Evolutionary conservation across 2,888 invertebrate genomes (phyloP), one percentile per base, ranked within the genome.

Genomic region (Acronicta aceris): DNA sequence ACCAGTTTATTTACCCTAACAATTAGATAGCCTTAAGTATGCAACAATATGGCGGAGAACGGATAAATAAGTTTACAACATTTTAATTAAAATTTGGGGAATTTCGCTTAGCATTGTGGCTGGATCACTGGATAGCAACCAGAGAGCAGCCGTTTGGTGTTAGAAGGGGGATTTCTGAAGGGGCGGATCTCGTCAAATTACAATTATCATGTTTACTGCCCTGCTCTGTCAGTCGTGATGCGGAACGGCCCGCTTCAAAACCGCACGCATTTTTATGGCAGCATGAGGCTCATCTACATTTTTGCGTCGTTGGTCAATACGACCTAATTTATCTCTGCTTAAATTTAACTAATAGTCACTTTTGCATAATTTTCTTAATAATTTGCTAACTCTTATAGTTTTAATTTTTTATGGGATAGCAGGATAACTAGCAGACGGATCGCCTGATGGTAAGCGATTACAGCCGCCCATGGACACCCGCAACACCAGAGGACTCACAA

Each of bases 51-150:
- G 73, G 77, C 76, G 30, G 79, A 79, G 78, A 74, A 69, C 76
- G 72, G 72, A 76, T 79, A 83, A 81, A 84, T 76, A 83, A 85
- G 80, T 85, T 86, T 81, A 81, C 78, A 87, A 86, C 84, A 81
- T 85, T 89, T 89, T 89, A 90, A 91, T 91, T 91, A 91, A 89
- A 89, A 90, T 89, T 89, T 81, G 76, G 84, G 81, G 82, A 78
- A 85, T 86, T 85, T 84, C 84, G 86, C 82, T 86, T 85, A 81
- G 84, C 83, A 79, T 84, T 79, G 83, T 86, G 87, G 84, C 88
- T 86, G 84, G 81, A 86, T 89, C 86, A 87, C 84, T 79, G 82
- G 76, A 65, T 82, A 66, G 70, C 74, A 66, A 67, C 73, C 71
- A 81, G 79, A 79, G 82, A 82, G 82, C 81, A 81, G 78, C 71